Percentiles rank a stretch among this genome's conserved stretches.
These are phyloP conservation scores for Emydoidea blandingii DNA, from an alignment of 2,797 vertebrate genomes.

Conservation along the genomic window DNA sequence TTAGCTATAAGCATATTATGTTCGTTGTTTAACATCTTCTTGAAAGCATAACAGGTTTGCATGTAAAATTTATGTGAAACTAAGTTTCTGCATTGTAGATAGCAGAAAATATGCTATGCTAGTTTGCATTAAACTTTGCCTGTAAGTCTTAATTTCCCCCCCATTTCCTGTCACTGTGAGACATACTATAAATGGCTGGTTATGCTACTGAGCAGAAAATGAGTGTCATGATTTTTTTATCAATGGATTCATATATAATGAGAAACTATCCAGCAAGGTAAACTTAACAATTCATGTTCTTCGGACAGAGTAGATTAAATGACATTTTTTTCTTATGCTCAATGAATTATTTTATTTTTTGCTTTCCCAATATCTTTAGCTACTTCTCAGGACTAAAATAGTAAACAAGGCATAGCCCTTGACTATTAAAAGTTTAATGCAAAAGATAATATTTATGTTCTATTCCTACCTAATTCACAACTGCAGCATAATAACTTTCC, in stretches of 20 bases:
- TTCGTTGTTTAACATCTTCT: not conserved
- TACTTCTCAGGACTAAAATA: not conserved
- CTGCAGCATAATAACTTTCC: slow-evolving; percentile 80
- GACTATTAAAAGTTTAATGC: slow-evolving; percentile 83
- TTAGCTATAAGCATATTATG: not conserved
- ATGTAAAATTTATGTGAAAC: not conserved
- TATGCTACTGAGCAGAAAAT: not conserved
- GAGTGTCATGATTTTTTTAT: not conserved
- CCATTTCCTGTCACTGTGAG: not conserved
- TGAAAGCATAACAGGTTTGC: not conserved
- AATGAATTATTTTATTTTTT: not conserved
- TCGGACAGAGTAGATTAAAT: slow-evolving; percentile 6
- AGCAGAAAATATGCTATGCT: not conserved
- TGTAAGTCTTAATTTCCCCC: not conserved
- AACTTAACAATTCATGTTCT: not conserved
- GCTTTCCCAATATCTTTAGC: not conserved
- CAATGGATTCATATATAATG: not conserved
- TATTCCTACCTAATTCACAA: slow-evolving; percentile 77
- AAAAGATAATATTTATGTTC: slow-evolving; percentile 74
- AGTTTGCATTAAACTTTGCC: not conserved
- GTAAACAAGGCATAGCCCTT: slow-evolving; percentile 60
- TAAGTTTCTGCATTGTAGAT: not conserved
- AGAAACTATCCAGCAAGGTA: not conserved
- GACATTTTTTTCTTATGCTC: not conserved
- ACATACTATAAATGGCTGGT: not conserved